A percentile compares a stretch with the other conserved stretches of the same genome.
Conservation (phyloP, 2,797 vertebrate species). For the Cirrhinus mrigala region DNA sequence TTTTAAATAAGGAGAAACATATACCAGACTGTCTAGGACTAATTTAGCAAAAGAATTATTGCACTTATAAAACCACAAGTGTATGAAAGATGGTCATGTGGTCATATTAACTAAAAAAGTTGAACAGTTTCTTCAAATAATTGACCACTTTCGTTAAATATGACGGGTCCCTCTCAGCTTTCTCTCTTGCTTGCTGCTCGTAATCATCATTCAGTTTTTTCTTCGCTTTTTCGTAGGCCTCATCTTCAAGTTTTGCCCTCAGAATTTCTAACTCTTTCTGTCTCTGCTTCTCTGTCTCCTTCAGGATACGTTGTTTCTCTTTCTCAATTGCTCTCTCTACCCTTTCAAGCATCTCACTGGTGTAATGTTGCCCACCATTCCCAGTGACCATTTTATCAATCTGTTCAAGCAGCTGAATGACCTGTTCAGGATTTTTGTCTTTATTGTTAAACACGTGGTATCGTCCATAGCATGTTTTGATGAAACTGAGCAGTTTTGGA, state of each 20-base stretch:
- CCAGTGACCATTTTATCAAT: constrained; percentile 41
- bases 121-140: background rate
- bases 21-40: too few species aligned
- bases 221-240: background rate
- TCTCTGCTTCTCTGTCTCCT: too few species aligned
- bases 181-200: background rate
- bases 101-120: too few species aligned
- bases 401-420: constrained; percentile 27
- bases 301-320: constrained; percentile 14
- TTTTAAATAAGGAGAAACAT: too few species aligned
- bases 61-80: too few species aligned
- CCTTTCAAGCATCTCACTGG: background rate
- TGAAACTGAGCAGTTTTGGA: constrained; percentile 21
- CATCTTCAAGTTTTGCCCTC: too few species aligned
- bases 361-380: constrained; percentile 16
- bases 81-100: too few species aligned
- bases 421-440: constrained; percentile 15
- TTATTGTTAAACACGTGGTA: constrained; percentile 36
- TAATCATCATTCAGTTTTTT: background rate
- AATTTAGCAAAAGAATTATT: too few species aligned
- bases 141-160: background rate
- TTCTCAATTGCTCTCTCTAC: constrained; percentile 22
- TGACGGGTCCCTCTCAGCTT: background rate
- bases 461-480: background rate
- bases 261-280: too few species aligned